Conservation (phyloP, 1,140 invertebrate genomes). For the Drosophila rufa region DNA sequence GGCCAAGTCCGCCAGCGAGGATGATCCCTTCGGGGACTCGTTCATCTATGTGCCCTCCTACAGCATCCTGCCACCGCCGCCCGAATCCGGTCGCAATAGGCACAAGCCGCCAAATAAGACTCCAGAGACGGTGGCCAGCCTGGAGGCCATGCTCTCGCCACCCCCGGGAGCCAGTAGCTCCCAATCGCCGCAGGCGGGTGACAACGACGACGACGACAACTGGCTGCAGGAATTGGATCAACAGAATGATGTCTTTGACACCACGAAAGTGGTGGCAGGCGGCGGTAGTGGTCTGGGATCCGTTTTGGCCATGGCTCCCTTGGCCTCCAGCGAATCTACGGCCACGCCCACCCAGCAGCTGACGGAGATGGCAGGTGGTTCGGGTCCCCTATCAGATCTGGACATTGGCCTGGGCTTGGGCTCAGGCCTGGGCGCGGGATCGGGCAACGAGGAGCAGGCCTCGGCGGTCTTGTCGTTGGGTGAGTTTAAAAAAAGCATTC, state of each 20-base stretch:
- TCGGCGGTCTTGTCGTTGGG: conserved; percentile 56
- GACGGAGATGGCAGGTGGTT: conserved; percentile 38
- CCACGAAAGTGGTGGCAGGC: conserved; percentile 61
- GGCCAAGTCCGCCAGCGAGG: conserved; percentile 85
- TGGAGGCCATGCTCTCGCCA: conserved; percentile 68
- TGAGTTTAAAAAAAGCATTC: conserved; percentile 12
- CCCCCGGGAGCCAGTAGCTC: conserved; percentile 44
- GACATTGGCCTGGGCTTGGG: conserved; percentile 41
- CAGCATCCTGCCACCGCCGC: conserved; percentile 89
- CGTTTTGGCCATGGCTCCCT: conserved; percentile 64
- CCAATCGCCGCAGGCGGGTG: conserved; percentile 35
- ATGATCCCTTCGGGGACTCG: conserved; percentile 93
- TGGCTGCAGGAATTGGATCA: conserved; percentile 79
- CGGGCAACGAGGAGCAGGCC: conserved; percentile 21
- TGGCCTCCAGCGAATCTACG: conserved; percentile 73
- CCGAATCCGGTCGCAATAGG: conserved; percentile 84
- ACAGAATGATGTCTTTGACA: conserved; percentile 82
- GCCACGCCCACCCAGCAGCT: conserved; percentile 76
- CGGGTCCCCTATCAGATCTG: conserved; percentile 18
- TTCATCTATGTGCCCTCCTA: conserved; percentile 89
- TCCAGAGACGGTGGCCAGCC: conserved; percentile 23
- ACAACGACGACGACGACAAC: conserved; percentile 76
- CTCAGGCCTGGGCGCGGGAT: conserved; percentile 25
- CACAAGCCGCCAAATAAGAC: conserved; percentile 75
- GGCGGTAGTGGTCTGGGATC: conserved; percentile 15